These are phyloP conservation scores for Oryctes rhinoceros DNA, from an alignment of 1,140 invertebrate species.

Conservation along the genomic window DNA sequence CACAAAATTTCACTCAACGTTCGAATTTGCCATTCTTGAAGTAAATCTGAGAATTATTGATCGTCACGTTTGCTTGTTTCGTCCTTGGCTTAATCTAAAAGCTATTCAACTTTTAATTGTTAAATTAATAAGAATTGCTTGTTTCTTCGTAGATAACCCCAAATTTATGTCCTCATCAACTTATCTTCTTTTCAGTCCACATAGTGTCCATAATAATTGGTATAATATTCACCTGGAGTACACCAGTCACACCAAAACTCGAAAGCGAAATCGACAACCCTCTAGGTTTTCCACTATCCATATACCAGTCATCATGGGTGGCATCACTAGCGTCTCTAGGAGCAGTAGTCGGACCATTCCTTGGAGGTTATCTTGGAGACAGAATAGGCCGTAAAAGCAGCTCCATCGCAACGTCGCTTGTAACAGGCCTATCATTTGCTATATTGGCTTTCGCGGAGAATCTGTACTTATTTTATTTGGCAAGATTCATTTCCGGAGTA, in stretches of 20 bases:
- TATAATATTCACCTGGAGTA: conserved; percentile 76
- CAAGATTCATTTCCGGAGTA: conserved; percentile 62
- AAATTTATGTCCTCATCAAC: too few relatives aligned
- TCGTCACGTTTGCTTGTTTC: too few relatives aligned
- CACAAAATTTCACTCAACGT: too few relatives aligned
- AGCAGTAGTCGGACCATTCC: conserved; percentile 64
- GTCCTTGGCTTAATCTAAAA: too few relatives aligned
- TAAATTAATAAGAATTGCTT: too few relatives aligned
- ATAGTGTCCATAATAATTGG: conserved; percentile 70
- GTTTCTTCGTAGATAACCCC: too few relatives aligned
- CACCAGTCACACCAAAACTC: conserved; percentile 71
- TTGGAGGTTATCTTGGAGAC: conserved; percentile 57
- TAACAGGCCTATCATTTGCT: conserved; percentile 59
- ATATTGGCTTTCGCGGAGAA: conserved; percentile 59
- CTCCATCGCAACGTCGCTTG: conserved; percentile 57
- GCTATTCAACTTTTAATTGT: too few relatives aligned
- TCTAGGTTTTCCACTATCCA: conserved; percentile 57
- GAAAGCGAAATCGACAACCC: conserved; percentile 49
- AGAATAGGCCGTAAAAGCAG: conserved; percentile 62
- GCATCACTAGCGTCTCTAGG: conserved; percentile 82
- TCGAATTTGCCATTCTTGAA: too few relatives aligned
- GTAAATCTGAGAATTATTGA: too few relatives aligned
- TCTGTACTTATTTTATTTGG: conserved; percentile 57
- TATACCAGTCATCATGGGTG: conserved; percentile 78
- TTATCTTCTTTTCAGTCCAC: conserved; percentile 66